phyloP scores from a whole-genome alignment of 2,113 vertebrate species.

The Dicrurus megarhynchus region DNA sequence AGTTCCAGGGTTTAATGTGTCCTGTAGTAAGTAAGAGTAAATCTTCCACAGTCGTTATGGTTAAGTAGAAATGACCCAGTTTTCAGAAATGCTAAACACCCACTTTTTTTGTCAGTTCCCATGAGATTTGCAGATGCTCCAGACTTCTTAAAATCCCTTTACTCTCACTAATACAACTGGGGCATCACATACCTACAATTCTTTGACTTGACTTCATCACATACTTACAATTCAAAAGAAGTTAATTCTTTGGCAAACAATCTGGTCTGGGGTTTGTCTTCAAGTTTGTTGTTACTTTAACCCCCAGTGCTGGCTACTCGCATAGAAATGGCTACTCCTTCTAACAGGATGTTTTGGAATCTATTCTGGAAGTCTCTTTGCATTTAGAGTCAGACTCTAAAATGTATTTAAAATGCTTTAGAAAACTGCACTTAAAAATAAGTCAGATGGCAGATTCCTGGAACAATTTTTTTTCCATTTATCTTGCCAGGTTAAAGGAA shows the following conservation, averaged over 20 bases:
- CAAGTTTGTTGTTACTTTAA: neutral
- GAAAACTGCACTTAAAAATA: neutral
- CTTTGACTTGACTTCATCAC: too few relatives aligned
- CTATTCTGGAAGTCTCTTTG: neutral
- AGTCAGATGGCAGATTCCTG: constrained; percentile 4
- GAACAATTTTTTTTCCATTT: constrained; percentile 36
- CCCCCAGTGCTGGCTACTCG: neutral
- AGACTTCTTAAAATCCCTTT: neutral
- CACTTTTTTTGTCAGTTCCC: neutral
- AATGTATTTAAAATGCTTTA: constrained; percentile 5
- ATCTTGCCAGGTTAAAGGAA: constrained; percentile 38
- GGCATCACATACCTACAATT: neutral
- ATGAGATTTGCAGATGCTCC: neutral
- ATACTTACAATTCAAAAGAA: too few relatives aligned
- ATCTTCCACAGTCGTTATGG: neutral
- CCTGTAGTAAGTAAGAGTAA: neutral
- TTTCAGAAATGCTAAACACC: neutral
- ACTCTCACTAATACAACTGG: neutral
- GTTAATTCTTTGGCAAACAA: neutral
- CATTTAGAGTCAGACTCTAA: neutral
- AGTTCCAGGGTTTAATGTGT: neutral
- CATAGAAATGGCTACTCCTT: neutral
- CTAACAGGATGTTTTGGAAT: neutral
- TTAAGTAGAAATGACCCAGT: neutral
- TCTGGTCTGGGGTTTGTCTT: neutral